Evolutionary conservation across 1,140 invertebrate species (phyloP), one percentile per base, ranked within the genome.

Genomic region (Drosophila parvula): DNA sequence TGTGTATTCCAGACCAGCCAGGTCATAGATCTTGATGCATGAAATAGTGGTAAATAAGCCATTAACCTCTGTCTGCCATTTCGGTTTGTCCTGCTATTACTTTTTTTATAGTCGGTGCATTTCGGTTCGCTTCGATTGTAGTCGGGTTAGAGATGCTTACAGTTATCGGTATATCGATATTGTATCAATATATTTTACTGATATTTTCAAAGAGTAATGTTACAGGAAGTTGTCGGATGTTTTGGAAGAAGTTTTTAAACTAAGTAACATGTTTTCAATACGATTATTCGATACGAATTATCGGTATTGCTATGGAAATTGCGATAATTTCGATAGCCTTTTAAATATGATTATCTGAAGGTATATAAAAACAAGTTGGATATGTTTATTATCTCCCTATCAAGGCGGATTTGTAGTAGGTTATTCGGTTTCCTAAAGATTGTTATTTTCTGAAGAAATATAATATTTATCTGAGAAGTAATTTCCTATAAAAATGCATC

Each of bases 41-140:
- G 77, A 81, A 81, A 81, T 71, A 67, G 69, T 63, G 71, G 84
- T 74, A 75, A 68, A 38, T 16, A 50, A 50, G 47, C 51, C 51
- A 44, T 82, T 82, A 77, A 88, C 76, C 83, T 63, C 41, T 68
- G 63, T n/a, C 38, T 51, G 67, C 36, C 67, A 57, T 16, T 34
- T n/a, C 22, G 61, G 28, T 40, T 40, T 43, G 22, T 22, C 11
- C 11, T 36, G 50, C 1, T 11, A 36, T 34, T 34, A 34, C 4
- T 18, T 34, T 18, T 34, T 34, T 18, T 34, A 51, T 16, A 18
- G 48, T n/a, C 16, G 0, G 9, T n/a, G 9, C n/a, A 22, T 22
- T 8, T 60, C 1, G 5, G 32, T 28, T 16, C 6, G 36, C 6
- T 50, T 50, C 7, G 5, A 22, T 9, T 4, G 22, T 12, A 47